Base-by-base conservation (phyloP, 30 jellyfish, hydroid and myxozoan genomes). In the Morbakka virulenta region DNA sequence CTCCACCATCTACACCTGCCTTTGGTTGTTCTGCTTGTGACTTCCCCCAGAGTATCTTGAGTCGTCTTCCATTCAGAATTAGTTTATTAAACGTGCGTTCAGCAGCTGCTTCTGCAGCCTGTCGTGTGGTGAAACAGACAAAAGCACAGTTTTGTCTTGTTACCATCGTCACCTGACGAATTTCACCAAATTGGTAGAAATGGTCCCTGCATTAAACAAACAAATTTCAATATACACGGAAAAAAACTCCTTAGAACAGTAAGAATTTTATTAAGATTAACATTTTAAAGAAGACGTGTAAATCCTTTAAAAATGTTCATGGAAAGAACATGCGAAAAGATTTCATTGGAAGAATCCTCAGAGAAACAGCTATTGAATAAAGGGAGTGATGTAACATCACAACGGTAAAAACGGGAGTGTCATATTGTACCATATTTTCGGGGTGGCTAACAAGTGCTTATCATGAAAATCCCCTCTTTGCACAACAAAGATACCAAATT, bases 41-140 rank as follows among this genome's bases (percentile, higher is more conserved):
- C 70, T 77, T 87, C 1, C 96, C 99, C 99, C 99, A 93, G 12
- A 81, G 83, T 32, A 86, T 87, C 51, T 86, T 85, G 72, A 93
- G 70, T 32, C 96, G 83, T 3, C 88, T 68, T 1, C 96, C 96
- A 32, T 86, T 93, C 31, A 93, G 48, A 26, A 87, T 85, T 49
- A 87, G 95, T 64, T 93, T 86, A 70, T 93, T 93, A 89, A 66
- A 87, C 14, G 95, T 74, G 25, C 89, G 70, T 52, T 93, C 99
- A 32, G 97, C 97, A 63, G 99, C 99, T 22, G 78, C 53, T 66
- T 93, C 99, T 1, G 99, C 99, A 11, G 95, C 94, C 52, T 64
- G 82, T 28, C 99, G 88, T 2, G 96, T 35, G 50, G 95, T 86
- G 80, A 80, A 93, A 4, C 96, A 77, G n/a, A 93, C 96, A 75